Percentiles rank a stretch among this genome's conserved stretches.
Evolutionary conservation across 2,888 invertebrate genomes (phyloP).

Genomic region (Mesopsocus fuscifrons): DNA sequence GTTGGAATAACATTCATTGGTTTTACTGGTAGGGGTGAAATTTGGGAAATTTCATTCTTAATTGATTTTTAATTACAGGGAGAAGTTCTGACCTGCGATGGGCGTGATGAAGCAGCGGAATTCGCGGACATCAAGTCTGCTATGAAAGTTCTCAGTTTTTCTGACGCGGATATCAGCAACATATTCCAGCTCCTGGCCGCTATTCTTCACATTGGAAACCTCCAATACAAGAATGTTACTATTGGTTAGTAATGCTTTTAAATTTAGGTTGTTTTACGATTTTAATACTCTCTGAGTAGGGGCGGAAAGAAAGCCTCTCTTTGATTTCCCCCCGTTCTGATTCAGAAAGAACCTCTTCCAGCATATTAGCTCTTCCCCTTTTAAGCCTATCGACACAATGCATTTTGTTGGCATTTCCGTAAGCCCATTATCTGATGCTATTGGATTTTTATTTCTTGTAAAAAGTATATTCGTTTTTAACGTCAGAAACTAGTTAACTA

Average conservation of each 20-base stretch:
- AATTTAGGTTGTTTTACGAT: too few relatives aligned
- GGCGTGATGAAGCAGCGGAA: conserved; percentile 66
- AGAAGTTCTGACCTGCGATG: conserved; percentile 53
- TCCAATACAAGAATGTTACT: conserved; percentile 53
- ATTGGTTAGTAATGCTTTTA: conserved; percentile 26
- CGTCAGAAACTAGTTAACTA: too few relatives aligned
- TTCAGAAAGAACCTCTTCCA: too few relatives aligned
- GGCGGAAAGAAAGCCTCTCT: too few relatives aligned
- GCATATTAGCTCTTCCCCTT: too few relatives aligned
- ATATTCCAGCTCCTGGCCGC: conserved; percentile 70
- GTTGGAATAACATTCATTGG: conserved; percentile 10
- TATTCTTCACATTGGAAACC: conserved; percentile 80
- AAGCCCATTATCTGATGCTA: too few relatives aligned
- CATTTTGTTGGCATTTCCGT: background rate
- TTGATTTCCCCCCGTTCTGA: too few relatives aligned
- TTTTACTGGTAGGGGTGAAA: background rate
- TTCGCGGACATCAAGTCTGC: conserved; percentile 78
- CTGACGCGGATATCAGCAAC: conserved; percentile 64
- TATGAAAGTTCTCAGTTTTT: conserved; percentile 80
- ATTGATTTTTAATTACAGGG: conserved; percentile 25
- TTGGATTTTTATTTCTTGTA: too few relatives aligned
- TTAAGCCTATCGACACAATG: background rate
- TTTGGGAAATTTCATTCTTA: conserved; percentile 9
- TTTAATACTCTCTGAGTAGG: background rate
- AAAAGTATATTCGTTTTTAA: too few relatives aligned